phyloP scores from a whole-genome alignment of 2,888 invertebrate species.

The Lithosia quadra region DNA sequence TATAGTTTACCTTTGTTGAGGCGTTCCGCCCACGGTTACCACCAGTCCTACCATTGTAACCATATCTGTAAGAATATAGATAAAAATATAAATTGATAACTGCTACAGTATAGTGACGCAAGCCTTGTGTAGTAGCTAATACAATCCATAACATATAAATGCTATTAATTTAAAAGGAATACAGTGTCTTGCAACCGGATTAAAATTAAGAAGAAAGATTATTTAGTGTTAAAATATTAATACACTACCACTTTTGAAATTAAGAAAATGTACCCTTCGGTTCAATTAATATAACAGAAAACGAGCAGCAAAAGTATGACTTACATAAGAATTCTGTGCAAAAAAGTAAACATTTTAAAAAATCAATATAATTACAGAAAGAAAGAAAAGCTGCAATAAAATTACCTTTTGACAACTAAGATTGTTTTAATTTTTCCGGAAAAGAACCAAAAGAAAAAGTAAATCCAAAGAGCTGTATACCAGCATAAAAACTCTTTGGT shows the following conservation, averaged over 20 bases:
- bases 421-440: slow-evolving; percentile 6
- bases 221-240: not conserved
- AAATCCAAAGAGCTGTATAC: slow-evolving; percentile 9
- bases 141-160: no score
- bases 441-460: slow-evolving; percentile 2
- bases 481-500: slow-evolving; percentile 3
- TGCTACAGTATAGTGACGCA: not conserved
- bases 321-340: slow-evolving; percentile 27
- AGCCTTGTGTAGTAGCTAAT: no score
- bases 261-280: not conserved
- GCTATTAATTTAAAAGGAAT: no score
- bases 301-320: slow-evolving; percentile 7
- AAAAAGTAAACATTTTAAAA: slow-evolving; percentile 29
- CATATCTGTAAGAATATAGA: slow-evolving; percentile 21
- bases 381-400: slow-evolving; percentile 25
- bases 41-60: slow-evolving; percentile 21
- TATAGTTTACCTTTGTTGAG: slow-evolving; percentile 14
- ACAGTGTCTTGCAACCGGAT: no score
- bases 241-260: not conserved
- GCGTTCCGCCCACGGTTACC: slow-evolving; percentile 15
- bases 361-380: slow-evolving; percentile 32
- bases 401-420: slow-evolving; percentile 24
- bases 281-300: not conserved
- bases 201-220: no score
- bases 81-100: not conserved